A percentile compares a stretch with the other conserved stretches of the same genome.
phyloP scores from a whole-genome alignment of 2,888 invertebrate species.

The Tupiocoris notatus region DNA sequence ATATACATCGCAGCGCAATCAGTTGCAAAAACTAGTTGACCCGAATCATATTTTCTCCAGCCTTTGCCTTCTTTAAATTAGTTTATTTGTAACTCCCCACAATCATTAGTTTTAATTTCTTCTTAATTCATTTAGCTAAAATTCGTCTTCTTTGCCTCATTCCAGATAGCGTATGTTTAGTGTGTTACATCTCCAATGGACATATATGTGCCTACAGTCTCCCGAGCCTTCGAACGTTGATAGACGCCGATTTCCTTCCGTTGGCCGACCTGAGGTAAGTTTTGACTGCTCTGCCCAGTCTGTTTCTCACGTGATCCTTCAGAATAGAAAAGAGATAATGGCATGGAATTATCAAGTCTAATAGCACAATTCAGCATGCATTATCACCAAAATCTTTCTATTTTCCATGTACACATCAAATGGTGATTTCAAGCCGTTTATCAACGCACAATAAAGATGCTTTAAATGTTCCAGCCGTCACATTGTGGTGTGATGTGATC shows the following conservation, averaged over 20 bases:
- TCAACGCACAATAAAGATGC: slow-evolving; percentile 23
- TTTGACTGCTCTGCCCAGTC: background rate
- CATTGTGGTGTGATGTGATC: slow-evolving; percentile 27
- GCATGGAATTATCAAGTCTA: slow-evolving; percentile 32
- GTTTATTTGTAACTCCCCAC: too few species aligned
- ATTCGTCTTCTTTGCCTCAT: slow-evolving; percentile 48
- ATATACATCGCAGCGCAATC: too few species aligned
- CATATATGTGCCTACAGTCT: slow-evolving; percentile 91
- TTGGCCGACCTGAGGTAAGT: slow-evolving; percentile 87
- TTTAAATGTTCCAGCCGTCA: slow-evolving; percentile 30
- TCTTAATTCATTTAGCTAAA: background rate
- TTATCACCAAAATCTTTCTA: slow-evolving; percentile 9
- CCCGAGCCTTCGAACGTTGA: slow-evolving; percentile 88
- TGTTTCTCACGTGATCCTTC: slow-evolving; percentile 7
- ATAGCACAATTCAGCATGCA: slow-evolving; percentile 35
- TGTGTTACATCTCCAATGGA: slow-evolving; percentile 92
- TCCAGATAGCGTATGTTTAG: slow-evolving; percentile 90
- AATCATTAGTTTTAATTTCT: too few species aligned
- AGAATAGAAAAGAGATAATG: slow-evolving; percentile 11
- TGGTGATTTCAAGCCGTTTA: slow-evolving; percentile 22
- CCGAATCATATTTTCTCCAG: too few species aligned
- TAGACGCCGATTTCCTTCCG: slow-evolving; percentile 92
- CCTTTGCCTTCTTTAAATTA: background rate
- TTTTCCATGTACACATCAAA: slow-evolving; percentile 28
- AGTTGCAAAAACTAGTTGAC: too few species aligned